Base-by-base conservation (phyloP, 2,113 vertebrate species). In the Sander lucioperca region DNA sequence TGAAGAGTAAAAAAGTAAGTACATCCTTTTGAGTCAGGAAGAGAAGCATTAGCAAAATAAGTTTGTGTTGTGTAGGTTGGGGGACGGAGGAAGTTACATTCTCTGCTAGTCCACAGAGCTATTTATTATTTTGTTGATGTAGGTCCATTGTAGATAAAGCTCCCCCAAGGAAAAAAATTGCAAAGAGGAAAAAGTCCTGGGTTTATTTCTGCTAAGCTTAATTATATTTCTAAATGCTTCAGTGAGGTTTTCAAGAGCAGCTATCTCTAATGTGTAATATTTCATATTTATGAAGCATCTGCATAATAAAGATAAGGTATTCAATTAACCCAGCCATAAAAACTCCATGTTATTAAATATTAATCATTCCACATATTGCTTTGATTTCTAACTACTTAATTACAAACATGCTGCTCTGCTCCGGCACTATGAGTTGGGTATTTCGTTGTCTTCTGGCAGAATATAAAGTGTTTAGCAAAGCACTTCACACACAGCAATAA, bases 221-320 rank as follows among this genome's bases (percentile, higher is more conserved):
- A 95, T 96, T 96, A 94, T 94, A 92, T 94, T 94, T 94, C 79
- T 95, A 89, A 95, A 94, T 94, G 95, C 94, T 94, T 93, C 90
- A 92, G 64, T 93, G 89, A 80, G 82, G 92, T 92, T 93, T 92
- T 93, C 89, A 89, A 93, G 91, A 94, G 89, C 87, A 95, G 91
- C 86, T 94, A 94, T 94, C 93, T 91, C 90, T 92, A 92, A 94
- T 95, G 93, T 94, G 92, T 94, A 93, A 94, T 95, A 94, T 94
- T 94, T 95, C 92, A 95, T 91, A 96, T 95, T 95, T 95, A 96
- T 94, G 90, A 94, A 94, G 92, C 93, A 95, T 95, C 95, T 96
- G 95, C 92, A 90, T 90, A 91, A 92, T 93, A 94, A 93, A 95
- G 95, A 96, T 96, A 96, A 96, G 94, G 86, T 94, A 94, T 96